These are phyloP conservation scores for Motacilla alba DNA, from an alignment of 2,113 vertebrate genomes.

Conservation along the genomic window DNA sequence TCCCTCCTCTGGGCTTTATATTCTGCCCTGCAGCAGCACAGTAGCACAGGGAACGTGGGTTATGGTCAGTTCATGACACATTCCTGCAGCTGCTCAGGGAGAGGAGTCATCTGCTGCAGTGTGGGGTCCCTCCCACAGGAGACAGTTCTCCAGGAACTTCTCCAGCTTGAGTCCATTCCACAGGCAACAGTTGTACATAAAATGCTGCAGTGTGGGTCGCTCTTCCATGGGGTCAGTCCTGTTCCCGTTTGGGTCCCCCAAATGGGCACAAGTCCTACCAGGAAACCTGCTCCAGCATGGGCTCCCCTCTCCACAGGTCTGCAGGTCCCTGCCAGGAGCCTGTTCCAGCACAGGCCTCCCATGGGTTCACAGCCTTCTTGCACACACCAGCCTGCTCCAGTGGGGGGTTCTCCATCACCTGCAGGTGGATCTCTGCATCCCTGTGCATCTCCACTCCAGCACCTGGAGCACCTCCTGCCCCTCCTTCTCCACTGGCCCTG, in stretches of 20 bases:
- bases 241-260: neutral
- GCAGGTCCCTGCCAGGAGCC: neutral
- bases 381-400: neutral
- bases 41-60: accelerated
- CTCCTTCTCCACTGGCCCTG: neutral
- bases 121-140: neutral
- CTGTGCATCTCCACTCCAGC: neutral
- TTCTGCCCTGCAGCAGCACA: accelerated
- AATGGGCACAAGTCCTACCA: neutral
- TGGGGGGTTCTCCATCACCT: neutral
- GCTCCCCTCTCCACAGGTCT: accelerated
- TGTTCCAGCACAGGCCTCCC: neutral
- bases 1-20: accelerated
- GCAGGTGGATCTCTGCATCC: neutral
- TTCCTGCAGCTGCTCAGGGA: neutral
- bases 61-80: accelerated
- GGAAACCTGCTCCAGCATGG: neutral
- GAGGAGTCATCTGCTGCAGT: neutral
- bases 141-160: neutral
- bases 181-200: neutral
- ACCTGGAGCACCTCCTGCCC: neutral
- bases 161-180: neutral
- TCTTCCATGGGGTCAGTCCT: neutral
- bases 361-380: neutral
- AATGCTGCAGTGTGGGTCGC: neutral